Evolutionary conservation across 2,113 vertebrate species (phyloP), one percentile per base, ranked within the genome.

Genomic region (Sylvilagus bachmani): DNA sequence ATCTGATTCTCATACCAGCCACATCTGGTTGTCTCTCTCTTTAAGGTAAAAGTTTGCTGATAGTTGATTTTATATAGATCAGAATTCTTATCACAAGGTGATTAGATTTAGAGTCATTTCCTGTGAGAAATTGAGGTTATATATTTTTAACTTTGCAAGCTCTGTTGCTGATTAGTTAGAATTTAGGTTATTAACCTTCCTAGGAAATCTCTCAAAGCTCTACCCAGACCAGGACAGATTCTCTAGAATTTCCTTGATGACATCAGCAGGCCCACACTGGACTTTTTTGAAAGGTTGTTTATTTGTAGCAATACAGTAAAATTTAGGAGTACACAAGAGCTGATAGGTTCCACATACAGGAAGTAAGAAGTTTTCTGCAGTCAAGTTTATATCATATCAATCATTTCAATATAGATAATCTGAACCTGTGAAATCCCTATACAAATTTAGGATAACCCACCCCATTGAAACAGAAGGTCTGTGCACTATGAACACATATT

Each of bases 31-130:
- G 66, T 44, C 77, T 83, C 29, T 69, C n/a, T 89, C 69, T 49
- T 73, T 44, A 73, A 96, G 92, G 86, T 89, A 61, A 79, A 91
- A 88, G 58, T 62, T 6, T 5, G 77, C 27, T 71, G 67, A 5
- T 84, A 33, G 29, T 21, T 89, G 38, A 86, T 11, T 91, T 61
- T 79, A 86, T 81, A 81, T 64, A 90, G 66, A 91, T 91, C 91
- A 77, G 75, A 97, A 93, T 67, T 61, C 90, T 96, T 91, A 91
- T 94, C 90, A 86, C 13, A 1, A 6, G 27, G 17, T 78, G 83
- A 86, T 93, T 58, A 79, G 89, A 93, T 94, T 58, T 74, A 33
- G 91, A 92, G 13, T 44, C 71, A 69, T 49, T 61, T 61, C 16
- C 22, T 83, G 69, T 64, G 36, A 83, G 93, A 94, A 71, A 94